Base-by-base conservation (phyloP, 2,888 invertebrate genomes). In the Autographa pulchrina region DNA sequence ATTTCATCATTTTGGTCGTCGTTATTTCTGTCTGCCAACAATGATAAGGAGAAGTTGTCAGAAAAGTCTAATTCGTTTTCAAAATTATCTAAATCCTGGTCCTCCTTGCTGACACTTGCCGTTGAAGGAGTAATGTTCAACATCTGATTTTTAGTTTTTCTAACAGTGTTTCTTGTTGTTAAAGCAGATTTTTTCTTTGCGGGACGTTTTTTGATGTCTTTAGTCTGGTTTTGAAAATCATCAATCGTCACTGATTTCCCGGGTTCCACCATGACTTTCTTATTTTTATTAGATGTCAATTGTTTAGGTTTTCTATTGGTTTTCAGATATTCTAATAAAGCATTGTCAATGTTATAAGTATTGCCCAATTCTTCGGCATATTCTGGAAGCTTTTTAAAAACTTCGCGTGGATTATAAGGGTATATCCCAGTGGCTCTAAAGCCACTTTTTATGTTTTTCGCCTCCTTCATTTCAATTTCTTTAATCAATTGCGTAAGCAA, bases 351-450 rank as follows among this genome's bases (percentile, higher is more conserved):
- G 18, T 48, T 59, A 56, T 41, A 69, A 18, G 58, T 32, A 32
- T 32, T 43, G 31, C 41, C 2, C 31, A 48, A 41, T 43, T 68
- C 59, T 14, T 41, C 58, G 56, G 61, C n/a, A 20, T 14, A 38
- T 62, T 78, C 79, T 11, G 79, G 81, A 9, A 81, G 68, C 66
- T 72, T 74, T 54, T 78, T 78, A 14, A 81, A 58, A 16, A 78
- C 78, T 70, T 79, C 64, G 71, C 64, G 71, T 25, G 78, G 78
- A 66, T 82, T 81, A 1, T 76, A 41, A 8, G 79, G 79, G 43
- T 38, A 72, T 74, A 81, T 68, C n/a, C 77, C 77, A 1, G 81
- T 38, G 41, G 79, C 74, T 72, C 66, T 74, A 68, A 79, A 81
- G 7, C 79, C 79, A 64, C 77, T 77, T 68, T 56, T 73, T 43